Evolutionary conservation across 2,797 vertebrate species (phyloP), one percentile per base, ranked within the genome.

Genomic region (Leptatherina wallacei): DNA sequence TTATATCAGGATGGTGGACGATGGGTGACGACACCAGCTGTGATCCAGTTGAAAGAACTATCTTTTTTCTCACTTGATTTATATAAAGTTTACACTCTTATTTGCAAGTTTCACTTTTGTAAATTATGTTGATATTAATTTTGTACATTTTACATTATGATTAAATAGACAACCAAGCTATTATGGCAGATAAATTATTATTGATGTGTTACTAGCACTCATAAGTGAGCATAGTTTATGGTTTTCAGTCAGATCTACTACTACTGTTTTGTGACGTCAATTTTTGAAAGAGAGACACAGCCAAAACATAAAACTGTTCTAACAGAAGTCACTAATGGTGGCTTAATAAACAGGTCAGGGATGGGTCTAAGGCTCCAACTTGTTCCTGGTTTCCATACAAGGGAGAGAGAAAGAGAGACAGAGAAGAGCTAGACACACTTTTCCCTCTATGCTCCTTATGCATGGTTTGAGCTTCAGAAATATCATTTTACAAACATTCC

Each of bases 311-410:
- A 64, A 64, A 49, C 18, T 14, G 11, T 63, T 51, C 30, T 32
- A 27, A 27, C 24, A 27, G 24, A 27, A 27, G 24, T 27, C 24
- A 27, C 24, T 27, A 27, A 13, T 18, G 10, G 7, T 61, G 35
- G 40, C 36, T 33, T 63, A 33, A 32, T 49, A 77, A 77, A 65
- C 72, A 65, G 24, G 55, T 69, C 70, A 24, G 44, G 54, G 67
- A 80, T 65, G 56, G 35, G 77, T 77, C 61, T 54, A 14, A 72
- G 6, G 42, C 20, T 49, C 56, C 35, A 49, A 86, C 83, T 18
- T 80, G 52, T 84, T 84, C 74, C 67, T 69, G 67, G 72, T 84
- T 88, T 87, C 54, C 77, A 84, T 90, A 91, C 77, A 88, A 85
- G 35, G 11, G 12, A 3, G 40, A 42, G 13, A 18, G 42, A 44